Evolutionary conservation across 1,140 invertebrate species (phyloP).

Genomic region (Myzus persicae): DNA sequence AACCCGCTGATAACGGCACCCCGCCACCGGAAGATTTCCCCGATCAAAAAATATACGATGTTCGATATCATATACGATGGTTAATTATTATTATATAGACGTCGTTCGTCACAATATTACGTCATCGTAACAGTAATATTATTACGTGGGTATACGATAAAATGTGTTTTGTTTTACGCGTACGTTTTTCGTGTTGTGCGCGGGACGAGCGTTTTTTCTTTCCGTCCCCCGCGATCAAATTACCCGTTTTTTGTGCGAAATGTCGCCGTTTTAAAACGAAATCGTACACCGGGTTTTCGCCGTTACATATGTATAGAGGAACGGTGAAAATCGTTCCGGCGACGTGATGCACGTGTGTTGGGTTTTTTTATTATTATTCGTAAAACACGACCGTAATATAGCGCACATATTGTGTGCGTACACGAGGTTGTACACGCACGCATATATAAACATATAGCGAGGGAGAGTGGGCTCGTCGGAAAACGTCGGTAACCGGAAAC

Average conservation of each 20-base stretch:
- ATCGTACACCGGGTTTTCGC: not conserved
- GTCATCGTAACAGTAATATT: too few relatives aligned
- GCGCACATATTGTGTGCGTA: not conserved
- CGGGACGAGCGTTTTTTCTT: not conserved
- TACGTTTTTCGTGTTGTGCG: not conserved
- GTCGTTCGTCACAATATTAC: not conserved
- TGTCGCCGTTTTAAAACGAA: not conserved
- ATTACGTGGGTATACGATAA: too few relatives aligned
- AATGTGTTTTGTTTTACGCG: not conserved
- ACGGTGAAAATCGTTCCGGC: not conserved
- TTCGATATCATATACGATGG: not conserved
- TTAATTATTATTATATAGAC: too few relatives aligned
- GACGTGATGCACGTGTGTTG: not conserved
- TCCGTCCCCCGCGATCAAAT: not conserved
- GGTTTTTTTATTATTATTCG: not conserved
- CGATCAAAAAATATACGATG: not conserved
- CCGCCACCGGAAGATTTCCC: not conserved
- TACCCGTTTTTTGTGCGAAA: not conserved
- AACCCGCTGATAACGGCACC: too few relatives aligned
- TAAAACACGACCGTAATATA: not conserved
- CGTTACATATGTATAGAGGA: not conserved
- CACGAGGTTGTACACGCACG: too few relatives aligned
- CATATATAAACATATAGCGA: not conserved
- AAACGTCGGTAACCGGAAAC: conserved; percentile 38
- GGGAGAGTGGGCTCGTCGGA: too few relatives aligned